These are phyloP conservation scores for Orthosia incerta DNA, from an alignment of 2,888 invertebrate species.

Conservation along the genomic window DNA sequence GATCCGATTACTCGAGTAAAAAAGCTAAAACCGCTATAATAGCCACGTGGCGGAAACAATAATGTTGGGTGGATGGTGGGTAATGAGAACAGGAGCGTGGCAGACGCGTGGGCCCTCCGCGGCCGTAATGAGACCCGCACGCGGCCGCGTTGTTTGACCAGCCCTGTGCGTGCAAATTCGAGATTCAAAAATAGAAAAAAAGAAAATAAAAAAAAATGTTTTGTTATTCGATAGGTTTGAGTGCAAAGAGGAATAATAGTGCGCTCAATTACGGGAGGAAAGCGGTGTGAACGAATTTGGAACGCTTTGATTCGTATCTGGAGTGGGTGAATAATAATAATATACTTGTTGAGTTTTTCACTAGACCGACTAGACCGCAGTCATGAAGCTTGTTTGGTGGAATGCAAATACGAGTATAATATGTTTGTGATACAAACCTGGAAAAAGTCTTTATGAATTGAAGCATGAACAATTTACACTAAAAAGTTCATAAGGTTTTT, in stretches of 20 bases:
- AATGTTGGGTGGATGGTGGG: constrained; percentile 82
- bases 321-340: constrained; percentile 15
- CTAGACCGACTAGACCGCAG: constrained; percentile 10
- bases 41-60: constrained; percentile 89
- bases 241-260: constrained; percentile 53
- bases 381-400: constrained; percentile 11
- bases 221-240: constrained; percentile 66
- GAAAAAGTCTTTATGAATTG: neutral
- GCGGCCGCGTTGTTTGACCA: constrained; percentile 54
- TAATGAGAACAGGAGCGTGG: constrained; percentile 86
- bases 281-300: constrained; percentile 58
- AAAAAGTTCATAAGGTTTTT: neutral
- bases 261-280: constrained; percentile 57
- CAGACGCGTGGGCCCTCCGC: constrained; percentile 71
- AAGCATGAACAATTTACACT: too few species aligned
- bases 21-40: constrained; percentile 77
- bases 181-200: constrained; percentile 52
- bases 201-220: constrained; percentile 55
- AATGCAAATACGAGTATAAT: neutral
- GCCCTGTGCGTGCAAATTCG: constrained; percentile 66
- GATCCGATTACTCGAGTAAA: constrained; percentile 84
- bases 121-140: constrained; percentile 73
- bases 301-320: constrained; percentile 42
- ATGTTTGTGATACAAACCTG: neutral
- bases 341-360: constrained; percentile 27